Evolutionary conservation across 2,888 invertebrate genomes (phyloP).

Genomic region (Lottia gigantea): DNA sequence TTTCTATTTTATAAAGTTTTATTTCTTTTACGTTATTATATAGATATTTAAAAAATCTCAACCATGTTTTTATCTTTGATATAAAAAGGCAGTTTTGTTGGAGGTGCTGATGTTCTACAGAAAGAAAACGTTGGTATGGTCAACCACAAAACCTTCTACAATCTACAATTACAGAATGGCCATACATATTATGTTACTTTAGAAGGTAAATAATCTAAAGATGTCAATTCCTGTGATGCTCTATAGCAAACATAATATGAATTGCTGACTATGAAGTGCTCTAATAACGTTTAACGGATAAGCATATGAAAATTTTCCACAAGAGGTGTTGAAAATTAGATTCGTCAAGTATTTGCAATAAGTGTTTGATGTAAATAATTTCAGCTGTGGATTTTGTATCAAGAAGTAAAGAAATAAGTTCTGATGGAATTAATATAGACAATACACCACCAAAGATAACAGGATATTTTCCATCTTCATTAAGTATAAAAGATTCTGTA

Average conservation of each 20-base stretch:
- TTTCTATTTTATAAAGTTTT: no score
- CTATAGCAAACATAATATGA: no score
- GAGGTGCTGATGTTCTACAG: not conserved
- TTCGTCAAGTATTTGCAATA: no score
- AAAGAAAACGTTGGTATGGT: not conserved
- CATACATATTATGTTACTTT: not conserved
- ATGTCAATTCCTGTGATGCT: no score
- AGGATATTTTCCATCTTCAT: not conserved
- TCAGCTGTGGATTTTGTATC: slow-evolving; percentile 19
- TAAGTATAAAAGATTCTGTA: no score
- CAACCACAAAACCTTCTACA: not conserved
- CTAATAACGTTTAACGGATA: no score
- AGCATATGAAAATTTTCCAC: no score
- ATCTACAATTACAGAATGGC: not conserved
- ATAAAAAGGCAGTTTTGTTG: not conserved
- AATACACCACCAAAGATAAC: slow-evolving; percentile 17
- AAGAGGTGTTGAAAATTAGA: no score
- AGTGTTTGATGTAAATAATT: not conserved
- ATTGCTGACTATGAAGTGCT: no score
- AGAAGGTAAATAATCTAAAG: not conserved
- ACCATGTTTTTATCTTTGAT: no score
- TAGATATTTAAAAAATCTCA: no score
- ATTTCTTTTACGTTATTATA: no score
- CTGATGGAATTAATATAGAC: slow-evolving; percentile 14
- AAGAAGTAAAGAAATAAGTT: slow-evolving; percentile 5